Evolutionary conservation across 2,888 invertebrate species (phyloP), one percentile per base, ranked within the genome.

Genomic region (Tanypteryx hageni): DNA sequence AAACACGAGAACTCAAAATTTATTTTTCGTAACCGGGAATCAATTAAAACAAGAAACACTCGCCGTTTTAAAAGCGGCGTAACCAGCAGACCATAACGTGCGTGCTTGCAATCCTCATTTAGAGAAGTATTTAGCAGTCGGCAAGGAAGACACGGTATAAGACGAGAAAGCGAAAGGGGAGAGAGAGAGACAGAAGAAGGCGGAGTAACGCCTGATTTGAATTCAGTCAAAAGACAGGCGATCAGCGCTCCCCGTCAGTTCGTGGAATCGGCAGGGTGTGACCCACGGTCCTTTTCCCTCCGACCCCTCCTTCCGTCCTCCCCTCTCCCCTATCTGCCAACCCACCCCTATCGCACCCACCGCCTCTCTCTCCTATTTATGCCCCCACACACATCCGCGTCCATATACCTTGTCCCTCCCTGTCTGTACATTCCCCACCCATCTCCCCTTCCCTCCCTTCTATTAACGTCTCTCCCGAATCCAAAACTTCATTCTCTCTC

Each of bases 201-300:
- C 76, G 76, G 76, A 76, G 76, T 76, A 76, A 76, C 76, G 27
- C 76, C 76, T 76, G 76, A 76, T 76, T 76, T 76, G 76, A 76
- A 76, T 76, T 76, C 76, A 76, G 22, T 76, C 76, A 76, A 76
- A 76, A 76, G 76, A 76, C 76, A 76, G 76, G 27, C 76, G 76
- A 76, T 76, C 76, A 76, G 76, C 76, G 76, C 76, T 14, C 76
- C 76, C 76, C 76, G 16, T 76, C 76, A 76, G 76, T 76, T 76
- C 76, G 76, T 76, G 76, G 76, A 76, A 76, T 76, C n/a, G 22
- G 27, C 76, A 76, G 27, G 76, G 76, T 76, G 76, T 76, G 76
- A 27, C 64, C 64, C n/a, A 64, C 68, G 68, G 68, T 68, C 68
- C 68, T 68, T 68, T 68, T 68, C 68, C n/a, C 68, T n/a, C 22